A percentile compares a stretch with the other conserved stretches of the same genome.
Evolutionary conservation across 2,797 vertebrate genomes (phyloP).

Genomic region (Streptopelia turtur): DNA sequence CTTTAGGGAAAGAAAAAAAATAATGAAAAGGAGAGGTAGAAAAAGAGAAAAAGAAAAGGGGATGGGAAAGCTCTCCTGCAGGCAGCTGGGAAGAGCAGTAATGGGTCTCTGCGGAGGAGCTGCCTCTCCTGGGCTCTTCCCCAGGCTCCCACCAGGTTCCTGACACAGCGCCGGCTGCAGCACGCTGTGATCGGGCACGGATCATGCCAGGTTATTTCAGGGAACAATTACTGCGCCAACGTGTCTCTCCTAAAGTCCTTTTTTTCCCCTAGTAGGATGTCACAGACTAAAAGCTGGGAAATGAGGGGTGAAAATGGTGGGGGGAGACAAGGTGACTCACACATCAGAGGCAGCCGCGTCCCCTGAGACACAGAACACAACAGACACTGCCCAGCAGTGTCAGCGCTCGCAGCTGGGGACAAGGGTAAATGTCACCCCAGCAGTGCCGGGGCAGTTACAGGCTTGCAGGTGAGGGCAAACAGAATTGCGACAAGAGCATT

Average conservation of each 20-base stretch:
- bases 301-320: not conserved
- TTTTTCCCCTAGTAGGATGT: not conserved
- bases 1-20: not conserved
- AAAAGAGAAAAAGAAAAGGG: not conserved
- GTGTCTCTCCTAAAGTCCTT: not conserved
- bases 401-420: fast-evolving
- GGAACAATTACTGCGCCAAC: not conserved
- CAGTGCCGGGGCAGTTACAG: not conserved
- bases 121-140: not conserved
- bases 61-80: not conserved
- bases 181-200: fast-evolving
- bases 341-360: fast-evolving
- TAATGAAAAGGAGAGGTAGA: not conserved
- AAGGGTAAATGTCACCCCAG: not conserved
- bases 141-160: fast-evolving
- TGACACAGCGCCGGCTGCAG: fast-evolving
- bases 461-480: not conserved
- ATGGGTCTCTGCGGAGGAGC: fast-evolving
- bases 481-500: not conserved
- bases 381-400: not conserved
- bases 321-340: not conserved
- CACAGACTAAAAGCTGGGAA: not conserved
- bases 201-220: fast-evolving
- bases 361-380: not conserved
- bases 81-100: not conserved